These are phyloP conservation scores for Cataglyphis hispanica DNA, from an alignment of 1,140 invertebrate species.

Conservation along the genomic window DNA sequence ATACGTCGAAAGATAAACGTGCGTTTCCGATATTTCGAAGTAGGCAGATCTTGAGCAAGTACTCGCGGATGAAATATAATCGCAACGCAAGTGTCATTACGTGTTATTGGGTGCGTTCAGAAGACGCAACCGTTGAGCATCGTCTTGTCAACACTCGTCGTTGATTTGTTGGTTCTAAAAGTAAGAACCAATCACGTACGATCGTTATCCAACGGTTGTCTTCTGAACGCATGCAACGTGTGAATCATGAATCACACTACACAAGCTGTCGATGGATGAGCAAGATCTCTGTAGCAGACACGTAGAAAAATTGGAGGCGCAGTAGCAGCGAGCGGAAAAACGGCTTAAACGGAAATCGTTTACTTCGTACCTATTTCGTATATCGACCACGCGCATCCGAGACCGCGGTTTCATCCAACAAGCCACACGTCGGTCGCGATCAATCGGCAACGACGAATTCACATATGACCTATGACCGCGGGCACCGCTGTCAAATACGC, in stretches of 20 bases:
- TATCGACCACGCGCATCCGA: background rate
- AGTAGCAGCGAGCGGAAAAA: background rate
- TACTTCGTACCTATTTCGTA: background rate
- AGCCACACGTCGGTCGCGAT: background rate
- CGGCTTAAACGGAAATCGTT: slow-evolving; percentile 14
- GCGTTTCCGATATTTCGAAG: slow-evolving; percentile 40
- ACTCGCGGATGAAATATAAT: slow-evolving; percentile 66
- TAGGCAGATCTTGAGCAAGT: slow-evolving; percentile 66
- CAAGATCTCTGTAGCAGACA: background rate
- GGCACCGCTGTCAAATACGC: background rate
- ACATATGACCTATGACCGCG: slow-evolving; percentile 5
- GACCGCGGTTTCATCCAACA: background rate
- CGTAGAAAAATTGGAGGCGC: slow-evolving; percentile 34
- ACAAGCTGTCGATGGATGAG: slow-evolving; percentile 15
- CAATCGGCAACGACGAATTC: background rate
- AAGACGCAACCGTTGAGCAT: no score
- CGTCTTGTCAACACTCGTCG: no score
- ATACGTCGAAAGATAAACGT: background rate
- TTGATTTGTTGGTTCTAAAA: no score
- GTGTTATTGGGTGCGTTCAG: no score
- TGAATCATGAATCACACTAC: slow-evolving; percentile 72
- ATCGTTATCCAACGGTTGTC: no score
- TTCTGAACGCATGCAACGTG: no score
- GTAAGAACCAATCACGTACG: no score
- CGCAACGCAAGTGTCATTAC: slow-evolving; percentile 79